Evolutionary conservation across 2,113 vertebrate species (phyloP).

Genomic region (Prochilodus magdalenae): DNA sequence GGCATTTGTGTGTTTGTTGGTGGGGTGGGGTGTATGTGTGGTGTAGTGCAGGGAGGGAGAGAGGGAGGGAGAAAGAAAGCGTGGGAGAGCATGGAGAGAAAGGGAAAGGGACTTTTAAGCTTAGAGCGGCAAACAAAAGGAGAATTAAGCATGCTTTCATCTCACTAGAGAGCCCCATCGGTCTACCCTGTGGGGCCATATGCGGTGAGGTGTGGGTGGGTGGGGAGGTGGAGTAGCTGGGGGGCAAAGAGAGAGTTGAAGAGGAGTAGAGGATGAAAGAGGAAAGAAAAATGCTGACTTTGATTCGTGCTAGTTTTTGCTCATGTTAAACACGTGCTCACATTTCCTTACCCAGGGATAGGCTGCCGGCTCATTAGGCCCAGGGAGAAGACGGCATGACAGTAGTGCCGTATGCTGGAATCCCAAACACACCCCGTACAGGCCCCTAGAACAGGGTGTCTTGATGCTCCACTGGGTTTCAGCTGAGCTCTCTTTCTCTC

Average conservation of each 20-base stretch:
- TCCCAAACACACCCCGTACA: conserved; percentile 27
- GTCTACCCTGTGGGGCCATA: conserved; percentile 44
- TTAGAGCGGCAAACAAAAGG: conserved; percentile 59
- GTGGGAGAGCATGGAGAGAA: conserved; percentile 31
- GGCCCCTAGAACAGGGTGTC: conserved; percentile 64
- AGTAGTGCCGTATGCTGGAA: background rate
- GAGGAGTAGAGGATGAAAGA: conserved; percentile 49
- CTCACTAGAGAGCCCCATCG: conserved; percentile 47
- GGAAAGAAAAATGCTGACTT: conserved; percentile 56
- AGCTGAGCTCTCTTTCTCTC: conserved; percentile 62
- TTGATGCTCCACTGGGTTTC: conserved; percentile 73
- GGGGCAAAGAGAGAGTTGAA: conserved; percentile 31
- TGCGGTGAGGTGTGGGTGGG: conserved; percentile 27
- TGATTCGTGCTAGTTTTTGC: conserved; percentile 50
- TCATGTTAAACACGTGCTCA: conserved; percentile 39
- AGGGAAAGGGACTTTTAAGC: conserved; percentile 36
- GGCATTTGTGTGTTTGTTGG: conserved; percentile 12
- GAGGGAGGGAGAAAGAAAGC: conserved; percentile 30
- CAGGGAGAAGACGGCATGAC: conserved; percentile 2
- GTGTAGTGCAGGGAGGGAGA: background rate
- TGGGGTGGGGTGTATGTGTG: background rate
- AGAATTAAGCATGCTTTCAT: conserved; percentile 60
- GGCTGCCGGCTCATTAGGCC: conserved; percentile 13
- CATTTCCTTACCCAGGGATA: conserved; percentile 27
- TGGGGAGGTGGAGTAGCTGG: conserved; percentile 24